Base-by-base conservation (phyloP, 2,888 invertebrate genomes). In the Cynaeus angustus region DNA sequence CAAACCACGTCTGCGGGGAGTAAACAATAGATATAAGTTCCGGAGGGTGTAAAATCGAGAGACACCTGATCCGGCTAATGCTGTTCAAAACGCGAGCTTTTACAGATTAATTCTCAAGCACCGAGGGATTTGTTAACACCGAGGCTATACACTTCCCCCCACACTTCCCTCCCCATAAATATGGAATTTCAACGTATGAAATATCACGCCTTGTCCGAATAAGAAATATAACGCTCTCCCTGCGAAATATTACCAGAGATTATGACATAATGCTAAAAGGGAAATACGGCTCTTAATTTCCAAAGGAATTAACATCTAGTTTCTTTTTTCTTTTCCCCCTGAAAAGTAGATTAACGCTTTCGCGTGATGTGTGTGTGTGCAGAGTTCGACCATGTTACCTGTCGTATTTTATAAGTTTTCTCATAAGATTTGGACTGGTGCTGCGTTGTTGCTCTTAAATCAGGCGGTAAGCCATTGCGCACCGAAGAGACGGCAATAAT, bases 141-240 rank as follows among this genome's bases (percentile, higher is more conserved):
- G 76, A 76, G 74, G 73, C 75, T 38, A 13, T 58, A 30, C 26
- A 59, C 45, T 45, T 59, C 21, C 45, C 59, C 55, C 9, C 59
- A 10, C 46, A 10, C 33, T 30, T 16, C 41, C n/a, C 71, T 72
- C 72, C 74, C 76, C 76, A 80, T 80, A 79, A 80, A 80, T 80
- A 79, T 78, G 79, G 75, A 79, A 79, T 80, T 79, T 77, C 78
- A 72, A 45, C 74, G 70, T 77, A 81, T 81, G 81, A 82, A 82
- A 82, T 82, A 82, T 81, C 81, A 81, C 80, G 79, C 81, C 79
- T 72, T 73, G 73, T 73, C 73, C 75, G 74, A 77, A 75, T 75
- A 75, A 75, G 74, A 75, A 75, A 75, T 75, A 75, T 72, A 68
- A 68, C 55, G 48, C 64, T n/a, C 52, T 21, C 46, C 8, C 3